Evolutionary conservation across 2,113 vertebrate species (phyloP), one percentile per base, ranked within the genome.

Genomic region (Microtus pennsylvanicus): DNA sequence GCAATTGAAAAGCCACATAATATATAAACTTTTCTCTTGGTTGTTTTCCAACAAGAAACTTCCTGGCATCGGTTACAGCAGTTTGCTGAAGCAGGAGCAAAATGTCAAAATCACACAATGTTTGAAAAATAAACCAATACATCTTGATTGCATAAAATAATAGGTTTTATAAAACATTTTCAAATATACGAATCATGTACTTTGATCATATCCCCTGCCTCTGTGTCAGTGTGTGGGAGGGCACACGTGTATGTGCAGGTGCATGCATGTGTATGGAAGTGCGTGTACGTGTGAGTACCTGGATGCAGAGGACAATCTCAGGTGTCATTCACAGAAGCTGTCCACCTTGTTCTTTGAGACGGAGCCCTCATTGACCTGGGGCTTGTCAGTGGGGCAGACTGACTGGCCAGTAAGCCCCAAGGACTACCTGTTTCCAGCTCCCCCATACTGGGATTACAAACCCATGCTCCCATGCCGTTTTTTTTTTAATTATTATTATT

Each of bases 21-120:
- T 28, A 38, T 28, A 82, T 30, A 30, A 61, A 87, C 3, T 3
- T 87, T 87, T 19, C 65, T 72, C 22, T 82, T 77, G 42, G 81
- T 74, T 87, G 33, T 92, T 94, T 93, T 88, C 26, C 61, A 90
- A 47, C 17, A 58, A 76, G 42, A 88, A 17, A 75, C 13, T 78
- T 86, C 80, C 92, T 69, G 22, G 38, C 69, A 77, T 76, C 7
- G 12, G 14, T 10, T 89, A 6, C 50, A 7, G 21, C 69, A 58
- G 61, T 87, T 86, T 90, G 16, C n/a, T 58, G 12, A 47, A 22
- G 82, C 9, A 24, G 21, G 6, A 88, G 28, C 78, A 92, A 30
- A 95, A 85, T 80, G 65, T 58, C 42, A 45, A 93, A 80, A 93
- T 30, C 58, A 63, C 22, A 63, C 24, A 45, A 19, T 17, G 12